These are phyloP conservation scores for Myrmophylax atrothorax DNA, from an alignment of 2,113 vertebrate species.

Conservation along the genomic window DNA sequence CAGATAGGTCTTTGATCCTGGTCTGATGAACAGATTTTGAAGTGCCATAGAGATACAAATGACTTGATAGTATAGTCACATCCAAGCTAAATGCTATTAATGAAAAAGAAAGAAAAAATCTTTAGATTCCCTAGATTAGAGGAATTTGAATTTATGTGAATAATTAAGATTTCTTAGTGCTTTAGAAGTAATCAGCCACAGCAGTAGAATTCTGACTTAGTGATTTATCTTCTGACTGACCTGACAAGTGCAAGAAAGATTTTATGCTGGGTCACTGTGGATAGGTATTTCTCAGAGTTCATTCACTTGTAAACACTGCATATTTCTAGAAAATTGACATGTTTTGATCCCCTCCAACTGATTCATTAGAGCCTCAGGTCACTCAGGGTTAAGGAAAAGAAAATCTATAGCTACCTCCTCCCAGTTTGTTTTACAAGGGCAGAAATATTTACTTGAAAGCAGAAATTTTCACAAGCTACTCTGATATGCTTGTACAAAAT, in stretches of 20 bases:
- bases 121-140: neutral
- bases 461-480: neutral
- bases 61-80: neutral
- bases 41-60: neutral
- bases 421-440: neutral
- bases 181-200: neutral
- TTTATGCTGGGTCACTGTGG: neutral
- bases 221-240: neutral
- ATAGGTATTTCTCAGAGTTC: neutral
- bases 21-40: neutral
- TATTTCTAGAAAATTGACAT: neutral
- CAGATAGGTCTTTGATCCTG: neutral
- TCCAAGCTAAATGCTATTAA: neutral
- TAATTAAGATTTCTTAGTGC: neutral
- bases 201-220: neutral
- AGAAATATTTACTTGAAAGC: neutral
- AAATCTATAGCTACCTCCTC: neutral
- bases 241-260: neutral
- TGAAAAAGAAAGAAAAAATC: neutral
- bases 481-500: neutral
- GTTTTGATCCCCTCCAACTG: neutral
- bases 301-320: neutral
- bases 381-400: neutral
- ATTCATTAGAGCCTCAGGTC: neutral
- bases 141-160: neutral